A percentile compares a stretch with the other conserved stretches of the same genome.
These are phyloP conservation scores for Penelope pileata DNA, from an alignment of 2,113 vertebrate genomes.

Conservation along the genomic window DNA sequence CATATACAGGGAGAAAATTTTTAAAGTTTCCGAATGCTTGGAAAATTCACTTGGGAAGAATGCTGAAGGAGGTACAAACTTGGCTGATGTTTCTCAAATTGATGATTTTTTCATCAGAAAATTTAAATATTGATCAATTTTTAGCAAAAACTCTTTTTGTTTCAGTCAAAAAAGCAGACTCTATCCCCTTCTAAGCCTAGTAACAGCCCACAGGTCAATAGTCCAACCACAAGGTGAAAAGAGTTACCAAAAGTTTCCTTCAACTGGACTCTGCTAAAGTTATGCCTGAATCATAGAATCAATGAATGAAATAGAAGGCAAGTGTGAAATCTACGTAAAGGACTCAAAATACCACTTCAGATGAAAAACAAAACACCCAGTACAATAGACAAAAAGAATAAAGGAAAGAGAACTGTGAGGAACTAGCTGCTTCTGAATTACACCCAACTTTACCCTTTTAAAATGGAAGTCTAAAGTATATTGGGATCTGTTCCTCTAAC, in stretches of 20 bases:
- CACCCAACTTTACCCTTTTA: neutral
- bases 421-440: neutral
- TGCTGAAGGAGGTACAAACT: neutral
- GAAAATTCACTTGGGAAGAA: neutral
- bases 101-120: neutral
- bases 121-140: neutral
- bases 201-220: neutral
- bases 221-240: neutral
- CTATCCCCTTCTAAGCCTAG: neutral
- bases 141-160: neutral
- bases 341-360: neutral
- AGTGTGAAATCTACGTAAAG: neutral
- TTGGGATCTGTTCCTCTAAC: neutral
- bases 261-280: neutral
- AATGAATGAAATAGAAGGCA: neutral
- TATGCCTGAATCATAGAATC: too few species aligned
- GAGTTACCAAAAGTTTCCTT: neutral
- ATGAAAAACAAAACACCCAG: neutral
- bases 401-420: neutral
- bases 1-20: neutral
- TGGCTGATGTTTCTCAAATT: neutral
- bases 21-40: neutral
- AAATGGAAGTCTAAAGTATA: neutral
- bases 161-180: neutral
- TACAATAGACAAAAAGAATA: neutral